Conservation (phyloP, 2,797 vertebrate species). For the Anguilla pacifica region DNA sequence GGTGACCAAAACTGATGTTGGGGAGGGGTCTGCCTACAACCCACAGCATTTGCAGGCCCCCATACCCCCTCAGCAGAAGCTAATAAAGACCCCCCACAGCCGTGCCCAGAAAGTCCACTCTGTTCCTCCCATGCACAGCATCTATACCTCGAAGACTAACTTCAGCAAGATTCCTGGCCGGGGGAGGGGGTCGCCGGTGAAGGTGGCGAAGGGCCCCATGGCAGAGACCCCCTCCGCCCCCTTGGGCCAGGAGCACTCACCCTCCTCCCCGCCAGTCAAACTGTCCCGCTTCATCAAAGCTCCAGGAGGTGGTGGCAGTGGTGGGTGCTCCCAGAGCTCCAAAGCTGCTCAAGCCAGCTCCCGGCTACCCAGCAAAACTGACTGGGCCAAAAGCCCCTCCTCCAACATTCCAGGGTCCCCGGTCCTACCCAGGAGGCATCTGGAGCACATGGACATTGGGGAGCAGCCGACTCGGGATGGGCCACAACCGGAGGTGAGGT, state of each 20-base stretch:
- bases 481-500: constrained; percentile 65
- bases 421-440: constrained; percentile 64
- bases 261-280: constrained; percentile 71
- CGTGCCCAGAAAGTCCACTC: constrained; percentile 61
- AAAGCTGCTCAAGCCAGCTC: constrained; percentile 61
- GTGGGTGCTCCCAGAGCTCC: constrained; percentile 61
- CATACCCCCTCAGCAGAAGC: constrained; percentile 71
- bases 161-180: constrained; percentile 74
- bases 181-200: constrained; percentile 71
- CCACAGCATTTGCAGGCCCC: constrained; percentile 64
- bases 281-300: constrained; percentile 70
- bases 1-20: constrained; percentile 63
- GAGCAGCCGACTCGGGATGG: constrained; percentile 72
- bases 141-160: constrained; percentile 68
- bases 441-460: constrained; percentile 61
- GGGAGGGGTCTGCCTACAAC: constrained; percentile 45
- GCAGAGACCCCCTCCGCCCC: constrained; percentile 54
- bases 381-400: constrained; percentile 63
- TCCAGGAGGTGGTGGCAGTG: constrained; percentile 56
- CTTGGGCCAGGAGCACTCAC: constrained; percentile 65
- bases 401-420: constrained; percentile 66
- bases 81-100: constrained; percentile 64
- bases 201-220: constrained; percentile 52
- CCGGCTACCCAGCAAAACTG: constrained; percentile 50
- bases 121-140: constrained; percentile 55